These are phyloP conservation scores for Coracias cyanogaster DNA, from an alignment of 2,797 vertebrate species.

Conservation along the genomic window DNA sequence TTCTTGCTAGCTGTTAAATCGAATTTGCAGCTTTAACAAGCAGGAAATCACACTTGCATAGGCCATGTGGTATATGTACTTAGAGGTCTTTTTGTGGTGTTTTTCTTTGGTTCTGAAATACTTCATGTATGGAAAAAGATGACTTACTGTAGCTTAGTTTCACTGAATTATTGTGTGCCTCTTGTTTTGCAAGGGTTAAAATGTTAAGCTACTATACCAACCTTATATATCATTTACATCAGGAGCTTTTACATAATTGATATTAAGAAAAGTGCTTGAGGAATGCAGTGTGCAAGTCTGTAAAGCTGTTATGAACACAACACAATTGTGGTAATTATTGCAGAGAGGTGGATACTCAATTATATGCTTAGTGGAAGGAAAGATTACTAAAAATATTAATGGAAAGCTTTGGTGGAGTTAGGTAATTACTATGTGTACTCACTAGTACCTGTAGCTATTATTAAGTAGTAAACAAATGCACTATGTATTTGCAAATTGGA, in stretches of 20 bases:
- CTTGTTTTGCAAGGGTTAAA: neutral
- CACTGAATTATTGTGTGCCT: neutral
- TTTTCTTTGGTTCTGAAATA: neutral
- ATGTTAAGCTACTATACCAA: neutral
- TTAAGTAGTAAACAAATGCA: neutral
- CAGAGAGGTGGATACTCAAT: neutral
- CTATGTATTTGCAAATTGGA: neutral
- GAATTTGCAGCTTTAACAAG: neutral
- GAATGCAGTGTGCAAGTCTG: neutral
- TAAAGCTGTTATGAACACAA: neutral
- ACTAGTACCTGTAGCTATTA: neutral
- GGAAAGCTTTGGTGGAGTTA: neutral
- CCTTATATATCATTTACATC: neutral
- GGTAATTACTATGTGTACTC: neutral
- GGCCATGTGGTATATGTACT: neutral
- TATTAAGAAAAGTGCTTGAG: neutral
- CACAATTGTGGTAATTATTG: neutral
- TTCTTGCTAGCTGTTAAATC: neutral
- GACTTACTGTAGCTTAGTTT: neutral
- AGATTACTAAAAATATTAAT: neutral
- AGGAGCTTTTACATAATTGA: neutral
- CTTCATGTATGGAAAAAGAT: neutral
- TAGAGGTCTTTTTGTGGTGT: neutral
- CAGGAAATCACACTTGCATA: neutral
- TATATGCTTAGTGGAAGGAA: neutral